Evolutionary conservation across 2,888 invertebrate species (phyloP).

Genomic region (Morpho helenor): DNA sequence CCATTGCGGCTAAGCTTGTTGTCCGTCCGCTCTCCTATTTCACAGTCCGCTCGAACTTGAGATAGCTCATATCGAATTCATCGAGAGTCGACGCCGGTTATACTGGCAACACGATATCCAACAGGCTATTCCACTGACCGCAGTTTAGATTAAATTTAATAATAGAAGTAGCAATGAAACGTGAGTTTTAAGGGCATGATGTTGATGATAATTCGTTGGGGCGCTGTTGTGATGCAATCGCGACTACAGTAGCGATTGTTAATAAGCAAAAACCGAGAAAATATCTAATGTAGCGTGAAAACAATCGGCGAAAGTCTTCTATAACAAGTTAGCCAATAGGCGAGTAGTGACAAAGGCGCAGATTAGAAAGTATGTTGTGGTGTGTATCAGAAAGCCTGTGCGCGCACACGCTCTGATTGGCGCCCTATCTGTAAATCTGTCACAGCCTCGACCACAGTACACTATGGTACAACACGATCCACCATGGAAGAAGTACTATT

Average conservation of each 20-base stretch:
- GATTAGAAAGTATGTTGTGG: constrained; percentile 77
- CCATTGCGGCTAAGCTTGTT: constrained; percentile 62
- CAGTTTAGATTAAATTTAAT: constrained; percentile 47
- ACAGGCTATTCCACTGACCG: constrained; percentile 53
- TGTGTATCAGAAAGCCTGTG: constrained; percentile 67
- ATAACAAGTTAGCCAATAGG: constrained; percentile 70
- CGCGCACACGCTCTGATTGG: constrained; percentile 73
- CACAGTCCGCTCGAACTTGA: constrained; percentile 46
- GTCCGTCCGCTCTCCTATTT: constrained; percentile 66
- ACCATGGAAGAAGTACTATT: constrained; percentile 18
- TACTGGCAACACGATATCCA: constrained; percentile 57
- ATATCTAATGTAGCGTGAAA: constrained; percentile 72
- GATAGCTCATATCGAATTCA: constrained; percentile 56
- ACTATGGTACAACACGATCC: constrained; percentile 28
- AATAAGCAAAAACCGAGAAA: constrained; percentile 54
- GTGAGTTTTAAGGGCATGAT: constrained; percentile 26
- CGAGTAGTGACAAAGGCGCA: constrained; percentile 73
- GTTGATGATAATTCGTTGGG: constrained; percentile 22
- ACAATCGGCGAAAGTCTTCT: constrained; percentile 77
- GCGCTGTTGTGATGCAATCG: constrained; percentile 51
- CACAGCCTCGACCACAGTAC: constrained; percentile 40
- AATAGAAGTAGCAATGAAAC: constrained; percentile 22
- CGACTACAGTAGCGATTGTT: constrained; percentile 54
- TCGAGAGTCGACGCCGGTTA: constrained; percentile 49
- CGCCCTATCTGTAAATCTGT: constrained; percentile 74